Percentiles rank a stretch among this genome's conserved stretches.
Evolutionary conservation across 2,113 vertebrate species (phyloP).

Genomic region (Gopherus flavomarginatus): DNA sequence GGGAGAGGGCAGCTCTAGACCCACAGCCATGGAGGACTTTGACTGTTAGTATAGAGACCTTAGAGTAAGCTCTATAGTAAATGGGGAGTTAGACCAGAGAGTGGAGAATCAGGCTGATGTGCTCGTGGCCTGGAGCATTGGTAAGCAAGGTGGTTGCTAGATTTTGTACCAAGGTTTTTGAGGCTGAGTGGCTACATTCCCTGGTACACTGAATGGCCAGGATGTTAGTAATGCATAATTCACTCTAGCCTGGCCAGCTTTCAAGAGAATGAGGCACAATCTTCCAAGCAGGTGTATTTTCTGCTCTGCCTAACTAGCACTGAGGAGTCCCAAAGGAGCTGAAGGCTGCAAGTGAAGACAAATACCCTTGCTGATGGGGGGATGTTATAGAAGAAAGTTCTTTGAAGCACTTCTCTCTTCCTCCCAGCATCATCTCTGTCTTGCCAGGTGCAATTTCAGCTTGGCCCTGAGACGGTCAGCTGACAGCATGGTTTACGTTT

Average conservation of each 20-base stretch:
- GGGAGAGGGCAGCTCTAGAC: background rate
- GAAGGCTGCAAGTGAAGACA: background rate
- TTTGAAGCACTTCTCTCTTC: background rate
- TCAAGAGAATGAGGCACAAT: conserved; percentile 26
- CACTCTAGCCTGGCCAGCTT: conserved; percentile 8
- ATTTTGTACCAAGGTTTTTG: conserved; percentile 45
- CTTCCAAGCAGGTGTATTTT: conserved; percentile 30
- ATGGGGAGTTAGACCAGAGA: background rate
- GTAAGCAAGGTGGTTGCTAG: conserved; percentile 27
- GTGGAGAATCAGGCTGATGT: conserved; percentile 2
- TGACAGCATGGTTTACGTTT: background rate
- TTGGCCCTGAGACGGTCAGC: background rate
- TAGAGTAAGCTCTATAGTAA: conserved; percentile 23
- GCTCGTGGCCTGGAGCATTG: conserved; percentile 27
- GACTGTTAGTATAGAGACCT: conserved; percentile 35
- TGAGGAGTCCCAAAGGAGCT: background rate
- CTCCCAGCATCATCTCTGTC: background rate
- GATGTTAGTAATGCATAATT: conserved; percentile 58
- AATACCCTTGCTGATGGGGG: background rate
- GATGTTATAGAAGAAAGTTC: background rate
- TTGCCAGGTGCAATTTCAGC: background rate
- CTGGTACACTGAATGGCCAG: background rate
- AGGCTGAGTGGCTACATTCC: conserved; percentile 22
- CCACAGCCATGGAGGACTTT: background rate
- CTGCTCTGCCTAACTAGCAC: conserved; percentile 6